Base-by-base conservation (phyloP, 2,888 invertebrate genomes). In the Palloptera scutellata region DNA sequence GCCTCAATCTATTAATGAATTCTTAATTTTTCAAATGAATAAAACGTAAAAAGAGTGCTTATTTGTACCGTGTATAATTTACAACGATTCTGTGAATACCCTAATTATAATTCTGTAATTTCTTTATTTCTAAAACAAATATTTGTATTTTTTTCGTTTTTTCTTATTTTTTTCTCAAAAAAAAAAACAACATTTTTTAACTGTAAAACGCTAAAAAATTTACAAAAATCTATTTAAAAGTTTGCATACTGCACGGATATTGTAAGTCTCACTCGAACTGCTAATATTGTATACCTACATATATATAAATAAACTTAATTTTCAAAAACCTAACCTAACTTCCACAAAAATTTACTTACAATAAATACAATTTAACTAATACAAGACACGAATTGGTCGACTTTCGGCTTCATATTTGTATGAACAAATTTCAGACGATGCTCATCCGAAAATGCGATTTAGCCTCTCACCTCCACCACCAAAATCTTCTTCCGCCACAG, bases 231-330 rank as follows among this genome's bases (percentile, higher is more conserved):
- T 51, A 64, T 66, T 61, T 72, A 77, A 76, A 78, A 81, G 81
- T 81, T 82, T 81, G 81, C 81, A 81, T 80, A 82, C 81, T 82
- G 79, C 79, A 81, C 79, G 82, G 82, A 81, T 82, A 80, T 80
- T 81, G 81, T 81, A 81, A 81, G 81, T 81, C 73, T 71, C 64
- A 67, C 69, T 68, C 62, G 57, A 66, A 67, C 57, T 69, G 51
- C 17, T 51, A 64, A 20, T 41, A 17, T 30, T 51, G 64, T 30
- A 60, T 45, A 53, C 40, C 17, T 57, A 48, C n/a, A 57, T 54
- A 53, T 40, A 48, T 53, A 55, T 30, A 61, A 42, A 64, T 52
- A 61, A 58, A 43, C n/a, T 43, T 51, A 30, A 58, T 61, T 19
- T 61, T 61, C 64, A 62, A 64, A 48, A 64, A 59, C 20, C 13